These are phyloP conservation scores for Callinectes sapidus DNA, from an alignment of 2,888 invertebrate species.

Conservation along the genomic window DNA sequence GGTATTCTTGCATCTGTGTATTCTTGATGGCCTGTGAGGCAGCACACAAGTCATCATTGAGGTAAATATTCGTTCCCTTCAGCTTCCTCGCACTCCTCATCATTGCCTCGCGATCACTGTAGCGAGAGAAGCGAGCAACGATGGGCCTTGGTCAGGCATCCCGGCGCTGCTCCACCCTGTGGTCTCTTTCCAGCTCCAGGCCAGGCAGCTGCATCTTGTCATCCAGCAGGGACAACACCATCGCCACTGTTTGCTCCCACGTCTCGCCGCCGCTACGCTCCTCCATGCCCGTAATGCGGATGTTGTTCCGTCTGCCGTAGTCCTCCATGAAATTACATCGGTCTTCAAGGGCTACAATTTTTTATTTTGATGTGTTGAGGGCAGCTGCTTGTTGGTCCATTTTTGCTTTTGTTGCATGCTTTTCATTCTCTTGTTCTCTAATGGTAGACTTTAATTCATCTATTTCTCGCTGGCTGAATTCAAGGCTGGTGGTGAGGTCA, in stretches of 20 bases:
- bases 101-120: too few relatives aligned
- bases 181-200: constrained; percentile 26
- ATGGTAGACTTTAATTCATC: neutral
- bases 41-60: too few relatives aligned
- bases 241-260: constrained; percentile 13
- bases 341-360: neutral
- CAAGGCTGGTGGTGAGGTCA: too few relatives aligned
- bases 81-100: too few relatives aligned
- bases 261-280: too few relatives aligned
- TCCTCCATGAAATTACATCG: neutral
- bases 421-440: neutral
- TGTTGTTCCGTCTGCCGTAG: constrained; percentile 36
- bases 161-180: neutral
- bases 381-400: neutral
- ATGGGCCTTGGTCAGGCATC: too few relatives aligned
- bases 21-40: too few relatives aligned
- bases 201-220: constrained; percentile 37
- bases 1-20: too few relatives aligned
- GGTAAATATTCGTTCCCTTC: too few relatives aligned
- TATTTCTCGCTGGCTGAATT: neutral
- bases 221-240: constrained; percentile 23
- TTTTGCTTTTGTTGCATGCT: neutral
- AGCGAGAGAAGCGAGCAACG: too few relatives aligned
- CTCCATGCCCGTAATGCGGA: neutral
- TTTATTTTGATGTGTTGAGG: neutral